These are phyloP conservation scores for Barypeithes pellucidus DNA, from an alignment of 2,888 invertebrate species.

Conservation along the genomic window DNA sequence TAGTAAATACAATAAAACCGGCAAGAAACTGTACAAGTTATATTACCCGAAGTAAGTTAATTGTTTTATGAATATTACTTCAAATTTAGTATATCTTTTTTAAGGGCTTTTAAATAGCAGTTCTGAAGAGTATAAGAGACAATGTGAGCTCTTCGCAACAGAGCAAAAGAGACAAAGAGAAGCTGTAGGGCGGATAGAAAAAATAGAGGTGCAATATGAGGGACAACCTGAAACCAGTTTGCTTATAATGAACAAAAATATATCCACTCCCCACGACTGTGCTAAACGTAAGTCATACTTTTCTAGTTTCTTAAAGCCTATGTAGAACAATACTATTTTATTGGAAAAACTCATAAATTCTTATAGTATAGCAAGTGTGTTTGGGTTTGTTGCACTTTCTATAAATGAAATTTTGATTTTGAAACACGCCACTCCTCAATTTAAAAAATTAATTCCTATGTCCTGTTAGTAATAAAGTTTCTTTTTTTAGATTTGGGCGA, in stretches of 20 bases:
- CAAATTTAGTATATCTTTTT: constrained; percentile 35
- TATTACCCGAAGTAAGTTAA: constrained; percentile 20
- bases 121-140: constrained; percentile 64
- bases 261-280: constrained; percentile 95
- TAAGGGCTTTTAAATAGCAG: constrained; percentile 56
- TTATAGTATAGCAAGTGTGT: too few species aligned
- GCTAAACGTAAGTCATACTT: constrained; percentile 81
- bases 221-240: constrained; percentile 83
- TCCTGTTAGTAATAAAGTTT: constrained; percentile 43
- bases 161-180: constrained; percentile 85
- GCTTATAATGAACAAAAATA: constrained; percentile 90
- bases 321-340: too few species aligned
- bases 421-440: too few species aligned
- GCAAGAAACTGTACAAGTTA: not conserved
- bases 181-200: constrained; percentile 88
- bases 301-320: too few species aligned
- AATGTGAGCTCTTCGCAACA: constrained; percentile 82
- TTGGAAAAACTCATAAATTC: not conserved
- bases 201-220: constrained; percentile 88
- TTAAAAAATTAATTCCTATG: too few species aligned
- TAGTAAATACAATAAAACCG: constrained; percentile 6
- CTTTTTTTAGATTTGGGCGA: constrained; percentile 82
- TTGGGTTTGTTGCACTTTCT: too few species aligned
- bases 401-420: too few species aligned
- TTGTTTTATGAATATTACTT: not conserved